Evolutionary conservation across 2,888 invertebrate species (phyloP).

Genomic region (Chesias legatella): DNA sequence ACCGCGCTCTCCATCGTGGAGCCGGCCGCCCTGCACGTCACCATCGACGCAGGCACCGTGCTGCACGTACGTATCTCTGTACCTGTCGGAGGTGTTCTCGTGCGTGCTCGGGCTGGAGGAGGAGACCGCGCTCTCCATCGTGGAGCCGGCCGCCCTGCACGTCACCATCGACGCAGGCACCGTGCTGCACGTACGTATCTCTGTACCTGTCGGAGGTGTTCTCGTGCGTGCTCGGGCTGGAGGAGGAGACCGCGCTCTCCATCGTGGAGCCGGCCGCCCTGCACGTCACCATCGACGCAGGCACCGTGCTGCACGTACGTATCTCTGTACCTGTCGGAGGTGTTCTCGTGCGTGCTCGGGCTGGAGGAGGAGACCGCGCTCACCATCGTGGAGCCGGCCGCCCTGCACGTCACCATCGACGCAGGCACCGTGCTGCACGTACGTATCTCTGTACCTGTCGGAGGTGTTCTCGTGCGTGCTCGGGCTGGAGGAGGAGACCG

Average conservation of each 20-base stretch:
- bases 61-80: constrained; percentile 72
- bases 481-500: too few relatives aligned
- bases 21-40: constrained; percentile 91
- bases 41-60: constrained; percentile 67
- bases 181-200: constrained; percentile 39
- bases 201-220: constrained; percentile 95
- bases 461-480: too few relatives aligned
- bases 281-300: constrained; percentile 83
- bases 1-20: constrained; percentile 97
- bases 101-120: constrained; percentile 94
- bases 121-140: constrained; percentile 95
- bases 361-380: constrained; percentile 95
- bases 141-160: constrained; percentile 94
- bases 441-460: too few relatives aligned
- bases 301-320: too few relatives aligned
- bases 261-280: constrained; percentile 96
- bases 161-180: constrained; percentile 80
- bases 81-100: constrained; percentile 95
- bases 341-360: constrained; percentile 95
- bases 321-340: constrained; percentile 91
- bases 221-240: constrained; percentile 93
- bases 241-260: constrained; percentile 95
- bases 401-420: constrained; percentile 88
- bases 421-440: too few relatives aligned
- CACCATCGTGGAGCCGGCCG: constrained; percentile 96